A percentile compares a stretch with the other conserved stretches of the same genome.
These are phyloP conservation scores for Zalophus californianus DNA, from an alignment of 2,797 vertebrate species.

Conservation along the genomic window DNA sequence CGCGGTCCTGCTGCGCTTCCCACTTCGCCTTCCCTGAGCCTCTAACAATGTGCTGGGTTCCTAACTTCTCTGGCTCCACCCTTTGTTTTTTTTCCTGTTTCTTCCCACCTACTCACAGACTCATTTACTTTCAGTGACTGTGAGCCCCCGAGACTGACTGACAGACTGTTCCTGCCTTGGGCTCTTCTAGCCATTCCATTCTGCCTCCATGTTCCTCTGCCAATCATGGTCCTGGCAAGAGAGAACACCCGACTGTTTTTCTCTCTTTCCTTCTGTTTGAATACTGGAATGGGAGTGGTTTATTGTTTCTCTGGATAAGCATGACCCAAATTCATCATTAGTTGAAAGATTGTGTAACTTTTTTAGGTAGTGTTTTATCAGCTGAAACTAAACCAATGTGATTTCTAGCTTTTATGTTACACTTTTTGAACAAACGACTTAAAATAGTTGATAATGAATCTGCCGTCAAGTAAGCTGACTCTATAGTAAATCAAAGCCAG, in stretches of 20 bases:
- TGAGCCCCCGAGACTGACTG: neutral
- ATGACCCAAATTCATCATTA: constrained; percentile 14
- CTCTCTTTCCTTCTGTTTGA: neutral
- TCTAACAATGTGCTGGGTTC: neutral
- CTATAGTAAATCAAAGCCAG: constrained; percentile 65
- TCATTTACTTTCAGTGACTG: neutral
- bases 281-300: neutral
- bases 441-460: constrained; percentile 68
- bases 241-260: neutral
- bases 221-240: neutral
- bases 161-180: neutral
- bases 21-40: neutral
- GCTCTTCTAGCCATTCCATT: neutral
- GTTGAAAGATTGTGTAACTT: neutral
- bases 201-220: neutral
- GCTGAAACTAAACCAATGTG: constrained; percentile 48
- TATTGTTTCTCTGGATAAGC: constrained; percentile 53
- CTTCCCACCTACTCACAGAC: neutral
- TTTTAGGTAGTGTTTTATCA: constrained; percentile 70
- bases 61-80: neutral
- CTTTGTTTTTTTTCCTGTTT: neutral
- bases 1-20: neutral
- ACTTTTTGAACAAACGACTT: constrained; percentile 68
- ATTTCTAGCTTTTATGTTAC: constrained; percentile 56
- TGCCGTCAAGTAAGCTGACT: constrained; percentile 51